Conservation (phyloP, 2,113 vertebrate genomes). For the Lycaon pictus region DNA sequence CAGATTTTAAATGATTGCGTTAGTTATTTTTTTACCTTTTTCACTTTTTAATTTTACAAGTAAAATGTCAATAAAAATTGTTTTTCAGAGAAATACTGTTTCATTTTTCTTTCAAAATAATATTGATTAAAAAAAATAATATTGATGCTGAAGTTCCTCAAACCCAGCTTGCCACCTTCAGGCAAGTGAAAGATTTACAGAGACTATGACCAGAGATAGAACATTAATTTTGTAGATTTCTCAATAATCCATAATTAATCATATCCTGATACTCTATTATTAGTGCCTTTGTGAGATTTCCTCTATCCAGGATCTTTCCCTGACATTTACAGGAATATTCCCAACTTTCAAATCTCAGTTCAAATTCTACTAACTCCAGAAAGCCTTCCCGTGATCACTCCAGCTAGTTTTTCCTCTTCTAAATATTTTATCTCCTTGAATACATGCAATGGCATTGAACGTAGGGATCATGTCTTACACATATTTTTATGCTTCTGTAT, state of each 20-base stretch:
- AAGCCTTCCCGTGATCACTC: not conserved
- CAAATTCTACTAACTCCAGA: not conserved
- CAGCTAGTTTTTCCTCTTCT: constrained; percentile 12
- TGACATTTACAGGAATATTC: not conserved
- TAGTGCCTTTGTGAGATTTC: constrained; percentile 30
- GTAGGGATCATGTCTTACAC: not conserved
- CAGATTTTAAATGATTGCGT: not conserved
- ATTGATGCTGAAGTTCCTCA: not conserved
- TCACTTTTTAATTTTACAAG: constrained; percentile 25
- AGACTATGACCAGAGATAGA: constrained; percentile 37
- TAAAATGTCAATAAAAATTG: constrained; percentile 34
- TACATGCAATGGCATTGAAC: not conserved
- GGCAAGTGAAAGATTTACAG: constrained; percentile 78
- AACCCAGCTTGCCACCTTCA: constrained; percentile 87
- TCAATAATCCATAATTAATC: constrained; percentile 60
- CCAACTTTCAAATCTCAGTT: constrained; percentile 35
- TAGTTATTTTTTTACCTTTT: constrained; percentile 29
- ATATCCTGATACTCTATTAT: not conserved
- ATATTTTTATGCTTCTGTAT: not conserved
- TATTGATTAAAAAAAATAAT: not conserved
- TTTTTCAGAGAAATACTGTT: not conserved
- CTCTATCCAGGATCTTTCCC: constrained; percentile 27
- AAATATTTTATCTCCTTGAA: constrained; percentile 48
- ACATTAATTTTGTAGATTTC: constrained; percentile 61
- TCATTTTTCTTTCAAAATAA: constrained; percentile 39